Evolutionary conservation across 2,797 vertebrate genomes (phyloP), one percentile per base, ranked within the genome.

Genomic region (Neosilurus mollespiculum): DNA sequence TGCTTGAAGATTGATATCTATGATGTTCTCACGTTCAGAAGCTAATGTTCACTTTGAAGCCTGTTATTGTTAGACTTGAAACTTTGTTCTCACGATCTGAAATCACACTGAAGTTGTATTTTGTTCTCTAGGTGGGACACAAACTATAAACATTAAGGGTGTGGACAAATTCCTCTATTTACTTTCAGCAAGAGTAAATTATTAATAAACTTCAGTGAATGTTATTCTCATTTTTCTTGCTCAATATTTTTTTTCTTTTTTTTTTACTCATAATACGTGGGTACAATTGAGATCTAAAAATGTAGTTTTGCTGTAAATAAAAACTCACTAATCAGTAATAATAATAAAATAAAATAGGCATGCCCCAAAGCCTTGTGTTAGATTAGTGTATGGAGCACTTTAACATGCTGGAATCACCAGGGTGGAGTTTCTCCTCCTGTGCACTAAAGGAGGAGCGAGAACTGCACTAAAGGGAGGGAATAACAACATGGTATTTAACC

Each of bases 401-500:
- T 71, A 49, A 53, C 9, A 2, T n/a, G 53, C 30, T n/a, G 75
- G 54, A 87, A 84, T 87, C 70, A 89, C 87, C 81, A 87, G 88
- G 85, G 87, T 75, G 12, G 69, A 69, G 81, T 67, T 80, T 85
- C 64, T 86, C 15, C 4, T 26, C 26, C 80, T 54, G 70, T 54
- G 69, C 4, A 54, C n/a, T 61, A 16, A 30, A 53, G 26, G 64
- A 61, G 73, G 84, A 81, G 87, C 90, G 71, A 85, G 87, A 86
- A 78, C 64, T 85, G 84, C 80, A 88, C 88, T 78, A 15, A 24
- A 67, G 85, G 75, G 80, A 78, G 72, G 72, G 72, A 83, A 43
- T 54, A 73, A 59, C 62, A 72, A 51, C 49, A 75, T 84, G 80
- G 64, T 90, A 91, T 93, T 92, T 67, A 92, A 90, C 24, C 51